A percentile compares a stretch with the other conserved stretches of the same genome.
Evolutionary conservation across 2,797 vertebrate species (phyloP).

Genomic region (Gobio occitaniae): DNA sequence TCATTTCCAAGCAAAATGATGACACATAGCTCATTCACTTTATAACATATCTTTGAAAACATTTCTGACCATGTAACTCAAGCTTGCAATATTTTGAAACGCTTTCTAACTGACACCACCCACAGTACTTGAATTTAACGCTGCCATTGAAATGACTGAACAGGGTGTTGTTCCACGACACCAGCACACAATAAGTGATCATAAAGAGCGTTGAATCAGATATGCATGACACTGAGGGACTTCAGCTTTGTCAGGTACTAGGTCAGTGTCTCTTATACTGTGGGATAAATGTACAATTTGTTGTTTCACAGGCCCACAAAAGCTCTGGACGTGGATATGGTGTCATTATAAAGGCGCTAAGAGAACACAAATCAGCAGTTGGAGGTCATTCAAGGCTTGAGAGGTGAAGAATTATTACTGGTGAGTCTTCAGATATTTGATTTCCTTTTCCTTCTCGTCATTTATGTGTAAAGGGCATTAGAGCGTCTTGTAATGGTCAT

Average conservation of each 20-base stretch:
- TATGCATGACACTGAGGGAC: conserved; percentile 59
- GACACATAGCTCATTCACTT: neutral
- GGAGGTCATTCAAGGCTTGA: conserved; percentile 39
- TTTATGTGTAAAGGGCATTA: neutral
- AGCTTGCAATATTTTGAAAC: neutral
- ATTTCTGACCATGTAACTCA: neutral
- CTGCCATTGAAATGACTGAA: neutral
- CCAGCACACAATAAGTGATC: conserved; percentile 46
- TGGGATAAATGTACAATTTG: conserved; percentile 50
- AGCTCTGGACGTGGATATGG: conserved; percentile 58
- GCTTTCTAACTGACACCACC: neutral
- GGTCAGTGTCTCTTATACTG: conserved; percentile 72
- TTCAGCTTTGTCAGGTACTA: conserved; percentile 73
- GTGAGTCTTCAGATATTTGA: conserved; percentile 51
- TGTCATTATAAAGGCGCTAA: conserved; percentile 74
- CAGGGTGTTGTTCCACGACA: conserved; percentile 63
- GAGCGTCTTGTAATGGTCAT: neutral
- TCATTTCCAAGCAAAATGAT: neutral
- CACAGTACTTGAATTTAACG: neutral
- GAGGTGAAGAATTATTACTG: conserved; percentile 30
- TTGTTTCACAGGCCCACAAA: conserved; percentile 67
- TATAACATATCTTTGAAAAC: neutral
- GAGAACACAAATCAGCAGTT: conserved; percentile 53
- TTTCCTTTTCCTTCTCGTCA: neutral
- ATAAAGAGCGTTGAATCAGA: conserved; percentile 53